A percentile compares a stretch with the other conserved stretches of the same genome.
These are phyloP conservation scores for Felis chaus DNA, from an alignment of 2,113 vertebrate genomes.

Conservation along the genomic window DNA sequence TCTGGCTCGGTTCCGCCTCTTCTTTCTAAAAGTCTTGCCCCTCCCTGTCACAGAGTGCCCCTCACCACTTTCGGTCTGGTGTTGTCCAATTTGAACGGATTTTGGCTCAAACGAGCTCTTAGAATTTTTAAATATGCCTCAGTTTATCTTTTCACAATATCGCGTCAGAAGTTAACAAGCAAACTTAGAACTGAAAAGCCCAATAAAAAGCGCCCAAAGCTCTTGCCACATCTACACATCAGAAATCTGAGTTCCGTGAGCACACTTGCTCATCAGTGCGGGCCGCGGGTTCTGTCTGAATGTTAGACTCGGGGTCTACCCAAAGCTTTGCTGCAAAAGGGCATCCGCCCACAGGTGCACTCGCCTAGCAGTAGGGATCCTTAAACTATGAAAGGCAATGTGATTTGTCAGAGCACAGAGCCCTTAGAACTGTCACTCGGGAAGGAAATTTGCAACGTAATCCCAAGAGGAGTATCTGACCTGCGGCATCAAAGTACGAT, in stretches of 20 bases:
- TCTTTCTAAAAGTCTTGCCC: neutral
- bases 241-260: neutral
- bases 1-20: neutral
- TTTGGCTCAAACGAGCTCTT: neutral
- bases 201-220: neutral
- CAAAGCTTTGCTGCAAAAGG: neutral
- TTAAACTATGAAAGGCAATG: neutral
- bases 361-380: neutral
- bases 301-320: neutral
- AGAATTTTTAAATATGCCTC: neutral
- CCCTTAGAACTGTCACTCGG: neutral
- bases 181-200: neutral
- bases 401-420: neutral
- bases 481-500: neutral
- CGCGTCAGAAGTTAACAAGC: neutral
- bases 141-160: neutral
- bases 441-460: neutral
- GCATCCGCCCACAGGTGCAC: neutral
- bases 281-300: neutral
- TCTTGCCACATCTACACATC: neutral
- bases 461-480: neutral
- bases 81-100: neutral
- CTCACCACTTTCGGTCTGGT: too few species aligned
- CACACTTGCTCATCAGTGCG: too few species aligned
- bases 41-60: neutral